Base-by-base conservation (phyloP, 1,140 invertebrate genomes). In the Phocides pigmalion region DNA sequence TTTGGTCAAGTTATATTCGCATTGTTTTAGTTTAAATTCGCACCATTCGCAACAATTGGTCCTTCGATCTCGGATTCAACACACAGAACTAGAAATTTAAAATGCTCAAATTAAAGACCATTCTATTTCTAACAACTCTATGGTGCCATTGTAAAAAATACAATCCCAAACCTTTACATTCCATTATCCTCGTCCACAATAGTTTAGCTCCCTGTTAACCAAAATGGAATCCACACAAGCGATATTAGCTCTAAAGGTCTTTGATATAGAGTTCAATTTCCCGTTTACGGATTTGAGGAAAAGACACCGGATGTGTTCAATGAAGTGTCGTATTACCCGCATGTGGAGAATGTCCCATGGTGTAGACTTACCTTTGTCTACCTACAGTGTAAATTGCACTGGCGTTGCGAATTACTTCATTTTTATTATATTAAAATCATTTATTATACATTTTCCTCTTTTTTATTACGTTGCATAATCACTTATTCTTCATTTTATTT, bases 311-410 rank as follows among this genome's bases (percentile, higher is more conserved):
- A 65, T 59, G 63, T 35, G 16, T 6, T 14, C 25, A 46, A 63
- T 65, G 37, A 51, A 20, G 42, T 58, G 22, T 65, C 46, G 16
- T 15, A 28, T 64, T 58, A 65, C 63, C 46, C 47, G 41, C 47
- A 51, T 65, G 37, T 46, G 53, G 53, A 64, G 6, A 12, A 15
- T 32, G 44, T 66, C 64, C 32, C 64, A 59, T 20, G 64, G 64
- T 22, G 22, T 59, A 35, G 11, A 1, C 12, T 66, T 66, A 66
- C 46, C 35, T 41, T 28, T 35, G 22, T 56, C 25, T 56, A 37
- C 12, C n/a, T 25, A 15, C 20, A 56, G 37, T 37, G 51, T 56
- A 19, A 56, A 41, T 4, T n/a, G n/a, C n/a, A n/a, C n/a, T n/a
- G n/a, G 16, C 35, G n/a, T 41, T 41, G n/a, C 25, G 16, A 50